These are phyloP conservation scores for Tetrax tetrax DNA, from an alignment of 2,113 vertebrate genomes.

Conservation along the genomic window DNA sequence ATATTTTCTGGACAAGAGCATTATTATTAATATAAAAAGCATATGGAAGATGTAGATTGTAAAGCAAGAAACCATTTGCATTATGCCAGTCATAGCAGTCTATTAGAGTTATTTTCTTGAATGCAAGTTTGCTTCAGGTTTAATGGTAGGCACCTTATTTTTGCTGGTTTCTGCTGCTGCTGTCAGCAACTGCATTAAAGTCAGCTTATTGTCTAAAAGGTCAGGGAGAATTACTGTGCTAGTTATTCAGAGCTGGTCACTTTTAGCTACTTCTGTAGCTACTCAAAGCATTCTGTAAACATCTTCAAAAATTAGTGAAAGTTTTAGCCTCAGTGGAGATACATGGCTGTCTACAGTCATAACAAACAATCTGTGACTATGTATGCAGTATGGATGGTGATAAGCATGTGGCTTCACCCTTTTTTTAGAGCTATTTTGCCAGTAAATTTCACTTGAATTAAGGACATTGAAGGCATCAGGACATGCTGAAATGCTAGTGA, in stretches of 20 bases:
- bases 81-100: not conserved
- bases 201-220: not conserved
- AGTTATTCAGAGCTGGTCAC: not conserved
- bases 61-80: not conserved
- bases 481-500: not conserved
- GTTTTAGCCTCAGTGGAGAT: not conserved
- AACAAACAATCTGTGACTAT: not conserved
- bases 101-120: not conserved
- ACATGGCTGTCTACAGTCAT: accelerated
- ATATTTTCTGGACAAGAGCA: not conserved
- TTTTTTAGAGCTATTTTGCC: not conserved
- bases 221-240: not conserved
- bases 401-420: not conserved
- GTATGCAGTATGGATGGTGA: not conserved
- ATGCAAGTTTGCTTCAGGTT: not conserved
- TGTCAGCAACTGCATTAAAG: not conserved
- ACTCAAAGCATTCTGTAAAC: not conserved
- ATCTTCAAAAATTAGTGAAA: not conserved
- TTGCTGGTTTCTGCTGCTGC: not conserved
- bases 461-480: not conserved
- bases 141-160: not conserved
- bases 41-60: not conserved
- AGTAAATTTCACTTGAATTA: not conserved
- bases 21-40: not conserved
- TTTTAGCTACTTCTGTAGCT: not conserved